Base-by-base conservation (phyloP, 1,140 invertebrate species). In the Rhynchophorus ferrugineus region DNA sequence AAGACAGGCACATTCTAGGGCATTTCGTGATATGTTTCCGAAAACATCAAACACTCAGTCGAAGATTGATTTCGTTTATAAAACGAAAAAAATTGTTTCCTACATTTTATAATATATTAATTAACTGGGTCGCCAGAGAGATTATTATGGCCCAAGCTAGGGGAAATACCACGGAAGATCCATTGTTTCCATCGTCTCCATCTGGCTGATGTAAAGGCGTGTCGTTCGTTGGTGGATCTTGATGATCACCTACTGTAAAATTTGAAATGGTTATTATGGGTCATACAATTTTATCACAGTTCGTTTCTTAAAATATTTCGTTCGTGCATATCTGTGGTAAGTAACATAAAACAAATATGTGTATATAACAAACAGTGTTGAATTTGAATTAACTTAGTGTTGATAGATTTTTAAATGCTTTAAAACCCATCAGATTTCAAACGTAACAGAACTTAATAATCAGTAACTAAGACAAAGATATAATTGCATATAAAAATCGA, bases 61-160 rank as follows among this genome's bases (percentile, higher is more conserved):
- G 57, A 53, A 54, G 49, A 42, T 47, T 37, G 20, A 22, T n/a
- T 47, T 60, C 58, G 51, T 60, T 60, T 60, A 60, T 60, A 53
- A 60, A 60, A 60, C 58, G 58, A 60, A 60, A 48, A 44, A 36
- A 48, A 49, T 36, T 46, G 43, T 55, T 56, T 35, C 44, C 36
- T 19, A 20, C 5, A 20, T 49, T 36, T 38, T 60, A 57, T 45
- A 18, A 46, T 34, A 52, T 42, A 56, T 37, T 45, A 56, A 58
- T n/a, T 34, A 44, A 44, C 21, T 11, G 41, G 17, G 49, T 39
- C 29, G 42, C 37, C 43, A 57, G 16, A 9, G 42, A 44, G 24
- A 39, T 49, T 50, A 57, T 29, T 50, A 46, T 39, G 14, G 49
- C 22, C 21, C 54, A 20, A 17, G 36, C 22, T 16, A 49, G 24